Percentiles rank a stretch among this genome's conserved stretches.
Evolutionary conservation across 2,113 vertebrate genomes (phyloP).

Genomic region (Ranitomeya imitator): DNA sequence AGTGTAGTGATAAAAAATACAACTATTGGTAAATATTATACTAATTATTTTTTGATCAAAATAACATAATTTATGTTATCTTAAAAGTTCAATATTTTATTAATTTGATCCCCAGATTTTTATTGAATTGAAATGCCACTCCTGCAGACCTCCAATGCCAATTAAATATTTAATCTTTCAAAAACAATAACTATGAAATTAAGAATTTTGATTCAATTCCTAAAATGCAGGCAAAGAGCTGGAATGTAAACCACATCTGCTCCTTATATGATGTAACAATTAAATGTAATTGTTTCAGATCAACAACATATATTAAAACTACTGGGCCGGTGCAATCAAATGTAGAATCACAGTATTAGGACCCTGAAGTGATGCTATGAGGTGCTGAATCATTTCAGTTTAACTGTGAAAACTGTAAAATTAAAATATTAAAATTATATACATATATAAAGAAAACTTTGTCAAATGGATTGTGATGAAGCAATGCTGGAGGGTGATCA

Average conservation of each 20-base stretch:
- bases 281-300: background rate
- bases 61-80: background rate
- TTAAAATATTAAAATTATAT: background rate
- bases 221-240: background rate
- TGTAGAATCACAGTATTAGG: too few species aligned
- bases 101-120: background rate
- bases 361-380: background rate
- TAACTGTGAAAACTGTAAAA: background rate
- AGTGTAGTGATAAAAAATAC: background rate
- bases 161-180: background rate
- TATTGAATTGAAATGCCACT: background rate
- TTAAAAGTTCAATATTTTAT: background rate
- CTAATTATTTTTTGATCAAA: too few species aligned
- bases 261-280: background rate
- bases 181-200: conserved; percentile 2
- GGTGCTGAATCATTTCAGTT: background rate
- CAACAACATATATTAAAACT: background rate
- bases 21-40: background rate
- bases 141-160: background rate
- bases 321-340: background rate
- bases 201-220: background rate
- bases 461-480: background rate
- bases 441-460: background rate
- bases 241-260: background rate
- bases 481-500: background rate